Percentiles rank a stretch among this genome's conserved stretches.
These are phyloP conservation scores for Cheilinus undulatus DNA, from an alignment of 2,113 vertebrate species.

Conservation along the genomic window DNA sequence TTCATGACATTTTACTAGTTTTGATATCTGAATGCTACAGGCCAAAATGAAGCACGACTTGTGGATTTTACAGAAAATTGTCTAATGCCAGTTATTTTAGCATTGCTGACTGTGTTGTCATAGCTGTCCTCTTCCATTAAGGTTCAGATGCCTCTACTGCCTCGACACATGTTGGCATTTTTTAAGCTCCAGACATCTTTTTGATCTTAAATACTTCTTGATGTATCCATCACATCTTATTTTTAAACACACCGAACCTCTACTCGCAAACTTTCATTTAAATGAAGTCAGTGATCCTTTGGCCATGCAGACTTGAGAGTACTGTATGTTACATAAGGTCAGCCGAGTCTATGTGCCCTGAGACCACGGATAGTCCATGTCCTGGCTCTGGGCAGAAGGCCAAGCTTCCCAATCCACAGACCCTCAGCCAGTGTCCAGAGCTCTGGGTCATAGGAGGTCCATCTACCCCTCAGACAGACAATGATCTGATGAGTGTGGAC, in stretches of 20 bases:
- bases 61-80: slow-evolving; percentile 28
- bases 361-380: slow-evolving; percentile 38
- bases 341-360: slow-evolving; percentile 15
- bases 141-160: slow-evolving; percentile 5
- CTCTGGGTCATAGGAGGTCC: slow-evolving; percentile 47
- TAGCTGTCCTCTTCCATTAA: slow-evolving; percentile 45
- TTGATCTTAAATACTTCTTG: slow-evolving; percentile 32
- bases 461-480: slow-evolving; percentile 54
- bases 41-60: slow-evolving; percentile 17
- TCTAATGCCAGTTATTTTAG: slow-evolving; percentile 56
- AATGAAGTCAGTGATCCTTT: slow-evolving; percentile 36
- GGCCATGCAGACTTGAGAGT: slow-evolving; percentile 15
- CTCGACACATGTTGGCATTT: slow-evolving; percentile 37
- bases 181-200: not conserved
- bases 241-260: slow-evolving; percentile 18
- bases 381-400: slow-evolving; percentile 42
- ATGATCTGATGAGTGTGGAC: slow-evolving; percentile 65
- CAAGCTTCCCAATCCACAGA: slow-evolving; percentile 51
- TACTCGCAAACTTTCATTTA: slow-evolving; percentile 32
- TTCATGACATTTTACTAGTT: not conserved
- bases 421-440: slow-evolving; percentile 30
- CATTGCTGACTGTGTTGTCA: slow-evolving; percentile 42
- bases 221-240: slow-evolving; percentile 2
- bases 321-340: slow-evolving; percentile 37
- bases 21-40: slow-evolving; percentile 4